These are phyloP conservation scores for zebrafish (Danio rerio) DNA, from an alignment of 2,113 vertebrate species.

Conservation along the genomic window GRCz12tu NC_133178.1:31266001-31266500, in stretches of 20 bases:
- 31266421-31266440: not conserved
- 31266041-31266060: slow-evolving; percentile 94
- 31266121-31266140: not conserved
- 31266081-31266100: slow-evolving; percentile 83
- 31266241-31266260: not conserved
- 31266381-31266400: no score
- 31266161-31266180: no score
- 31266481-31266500: not conserved
- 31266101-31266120: not conserved
- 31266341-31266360: no score
- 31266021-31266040: slow-evolving; percentile 84
- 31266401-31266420: no score
- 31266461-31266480: not conserved
- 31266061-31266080: slow-evolving; percentile 88
- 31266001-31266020: slow-evolving; percentile 83
- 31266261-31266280: no score
- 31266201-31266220: no score
- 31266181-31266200: no score
- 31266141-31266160: no score
- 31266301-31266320: no score
- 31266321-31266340: no score
- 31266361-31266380: no score
- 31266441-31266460: not conserved
- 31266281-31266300: no score
- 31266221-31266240: not conserved